These are phyloP conservation scores for Dryadula phaetusa DNA, from an alignment of 2,888 invertebrate species.

Conservation along the genomic window DNA sequence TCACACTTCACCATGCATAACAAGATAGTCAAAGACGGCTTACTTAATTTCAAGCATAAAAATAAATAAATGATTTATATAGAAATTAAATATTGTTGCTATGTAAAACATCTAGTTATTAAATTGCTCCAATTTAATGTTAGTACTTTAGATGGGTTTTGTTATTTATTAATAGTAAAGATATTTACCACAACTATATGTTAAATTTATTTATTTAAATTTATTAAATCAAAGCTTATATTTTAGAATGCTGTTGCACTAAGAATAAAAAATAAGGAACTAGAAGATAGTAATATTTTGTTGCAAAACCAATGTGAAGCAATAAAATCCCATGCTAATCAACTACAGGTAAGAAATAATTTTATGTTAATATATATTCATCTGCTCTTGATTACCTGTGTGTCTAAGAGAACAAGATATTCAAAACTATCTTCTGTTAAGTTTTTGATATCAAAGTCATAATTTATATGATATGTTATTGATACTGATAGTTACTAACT, in stretches of 20 bases:
- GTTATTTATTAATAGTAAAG: background rate
- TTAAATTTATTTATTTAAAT: background rate
- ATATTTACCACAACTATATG: background rate
- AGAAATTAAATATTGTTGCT: no score
- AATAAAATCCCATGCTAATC: conserved; percentile 61
- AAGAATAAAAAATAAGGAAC: conserved; percentile 43
- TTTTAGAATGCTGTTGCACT: conserved; percentile 58
- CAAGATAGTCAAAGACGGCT: no score
- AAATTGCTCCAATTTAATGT: no score
- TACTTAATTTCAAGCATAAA: no score
- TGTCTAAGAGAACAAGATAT: no score
- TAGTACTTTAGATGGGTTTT: background rate
- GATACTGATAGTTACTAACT: no score
- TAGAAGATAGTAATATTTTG: conserved; percentile 40
- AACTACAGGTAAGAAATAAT: conserved; percentile 59
- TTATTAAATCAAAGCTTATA: background rate
- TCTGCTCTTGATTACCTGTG: background rate
- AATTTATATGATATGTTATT: no score
- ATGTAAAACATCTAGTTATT: no score
- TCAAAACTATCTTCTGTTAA: no score
- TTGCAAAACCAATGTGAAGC: conserved; percentile 51
- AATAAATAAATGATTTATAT: no score
- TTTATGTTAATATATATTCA: background rate
- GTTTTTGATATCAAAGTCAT: no score
- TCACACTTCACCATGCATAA: no score